phyloP scores from a whole-genome alignment of 2,113 vertebrate species.

The Peromyscus polionotus region DNA sequence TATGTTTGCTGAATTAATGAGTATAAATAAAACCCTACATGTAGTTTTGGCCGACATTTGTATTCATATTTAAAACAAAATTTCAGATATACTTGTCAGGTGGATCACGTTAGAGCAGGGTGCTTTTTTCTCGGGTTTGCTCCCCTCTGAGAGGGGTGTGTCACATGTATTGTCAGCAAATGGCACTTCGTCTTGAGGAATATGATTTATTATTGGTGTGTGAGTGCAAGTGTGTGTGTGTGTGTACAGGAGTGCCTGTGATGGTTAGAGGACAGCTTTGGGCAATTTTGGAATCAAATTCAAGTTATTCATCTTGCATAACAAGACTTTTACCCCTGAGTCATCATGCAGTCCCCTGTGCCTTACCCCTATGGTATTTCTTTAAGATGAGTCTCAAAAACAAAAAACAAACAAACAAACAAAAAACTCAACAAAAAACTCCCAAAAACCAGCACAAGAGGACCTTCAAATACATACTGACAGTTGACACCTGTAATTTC shows the following conservation, averaged over 20 bases:
- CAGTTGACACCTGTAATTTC: background rate
- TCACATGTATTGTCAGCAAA: background rate
- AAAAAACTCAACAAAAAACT: background rate
- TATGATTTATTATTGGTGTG: background rate
- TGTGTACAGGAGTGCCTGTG: too few species aligned
- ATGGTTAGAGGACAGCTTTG: too few species aligned
- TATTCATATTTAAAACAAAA: constrained; percentile 61
- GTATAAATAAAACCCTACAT: constrained; percentile 49
- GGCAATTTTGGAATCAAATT: background rate
- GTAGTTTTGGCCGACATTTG: background rate
- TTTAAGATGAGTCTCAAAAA: constrained; percentile 13
- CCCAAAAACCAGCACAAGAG: background rate
- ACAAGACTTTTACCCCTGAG: background rate
- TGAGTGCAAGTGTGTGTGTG: background rate
- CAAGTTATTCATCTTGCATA: background rate
- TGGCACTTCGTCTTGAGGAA: background rate
- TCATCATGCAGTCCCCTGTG: background rate
- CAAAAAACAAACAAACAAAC: constrained; percentile 20
- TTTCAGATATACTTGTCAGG: constrained; percentile 31
- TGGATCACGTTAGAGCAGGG: background rate
- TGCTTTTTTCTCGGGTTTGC: constrained; percentile 4
- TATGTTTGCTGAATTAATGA: constrained; percentile 44
- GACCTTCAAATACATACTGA: background rate
- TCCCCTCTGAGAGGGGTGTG: background rate
- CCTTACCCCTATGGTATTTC: background rate